Evolutionary conservation across 2,888 invertebrate species (phyloP).

Genomic region (Nomada hirtipes): DNA sequence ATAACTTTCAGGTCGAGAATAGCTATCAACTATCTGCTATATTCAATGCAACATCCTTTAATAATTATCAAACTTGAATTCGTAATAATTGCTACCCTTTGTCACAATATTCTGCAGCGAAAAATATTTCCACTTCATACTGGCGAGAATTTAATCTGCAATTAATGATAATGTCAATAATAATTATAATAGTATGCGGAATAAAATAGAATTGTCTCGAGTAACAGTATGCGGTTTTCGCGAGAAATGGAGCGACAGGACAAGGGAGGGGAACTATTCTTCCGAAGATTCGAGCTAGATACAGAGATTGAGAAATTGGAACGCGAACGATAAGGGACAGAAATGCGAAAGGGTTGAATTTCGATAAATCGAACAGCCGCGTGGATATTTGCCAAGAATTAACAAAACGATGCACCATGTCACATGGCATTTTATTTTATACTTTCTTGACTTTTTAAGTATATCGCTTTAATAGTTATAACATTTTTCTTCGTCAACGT

Average conservation of each 20-base stretch:
- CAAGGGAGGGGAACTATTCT: slow-evolving; percentile 41
- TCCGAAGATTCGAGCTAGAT: slow-evolving; percentile 50
- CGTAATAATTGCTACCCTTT: no score
- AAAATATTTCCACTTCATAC: no score
- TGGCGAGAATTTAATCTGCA: no score
- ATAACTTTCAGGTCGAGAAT: background rate
- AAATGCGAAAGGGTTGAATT: slow-evolving; percentile 19
- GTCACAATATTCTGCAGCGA: no score
- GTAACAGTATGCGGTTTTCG: background rate
- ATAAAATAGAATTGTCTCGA: background rate
- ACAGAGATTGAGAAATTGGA: slow-evolving; percentile 41
- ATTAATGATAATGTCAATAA: no score
- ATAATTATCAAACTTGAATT: no score
- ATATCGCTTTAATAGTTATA: no score
- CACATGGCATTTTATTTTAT: background rate
- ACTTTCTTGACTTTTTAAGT: background rate
- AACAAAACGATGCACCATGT: slow-evolving; percentile 44
- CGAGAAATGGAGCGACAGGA: slow-evolving; percentile 41
- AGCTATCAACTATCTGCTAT: no score
- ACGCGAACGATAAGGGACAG: slow-evolving; percentile 31
- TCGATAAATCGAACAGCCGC: slow-evolving; percentile 29
- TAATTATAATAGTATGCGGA: no score
- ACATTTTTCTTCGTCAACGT: no score
- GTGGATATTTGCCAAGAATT: slow-evolving; percentile 63
- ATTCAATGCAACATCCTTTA: no score